Evolutionary conservation across 1,140 invertebrate genomes (phyloP).

Genomic region (Papilio machaon): DNA sequence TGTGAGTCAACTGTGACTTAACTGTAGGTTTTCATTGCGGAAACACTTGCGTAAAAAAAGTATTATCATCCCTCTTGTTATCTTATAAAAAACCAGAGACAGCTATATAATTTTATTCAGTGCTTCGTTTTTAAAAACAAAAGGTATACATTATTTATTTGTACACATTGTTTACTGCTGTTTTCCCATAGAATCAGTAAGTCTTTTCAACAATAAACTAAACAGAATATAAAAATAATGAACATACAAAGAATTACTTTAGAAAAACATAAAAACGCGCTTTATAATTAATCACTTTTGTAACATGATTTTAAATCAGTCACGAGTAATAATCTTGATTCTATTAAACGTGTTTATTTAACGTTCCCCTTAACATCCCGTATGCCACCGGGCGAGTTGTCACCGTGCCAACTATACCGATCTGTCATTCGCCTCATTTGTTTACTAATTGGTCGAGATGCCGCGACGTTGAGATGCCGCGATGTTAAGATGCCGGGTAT

Average conservation of each 20-base stretch:
- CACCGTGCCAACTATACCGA: conserved; percentile 70
- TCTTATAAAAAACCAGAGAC: too few species aligned
- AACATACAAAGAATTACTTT: background rate
- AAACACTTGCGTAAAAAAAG: too few species aligned
- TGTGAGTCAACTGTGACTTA: background rate
- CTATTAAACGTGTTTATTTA: conserved; percentile 37
- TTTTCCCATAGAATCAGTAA: too few species aligned
- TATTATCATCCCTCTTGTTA: too few species aligned
- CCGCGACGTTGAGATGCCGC: conserved; percentile 55
- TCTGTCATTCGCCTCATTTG: conserved; percentile 78
- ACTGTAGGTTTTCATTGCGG: too few species aligned
- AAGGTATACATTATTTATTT: too few species aligned
- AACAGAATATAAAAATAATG: background rate
- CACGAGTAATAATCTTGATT: conserved; percentile 30
- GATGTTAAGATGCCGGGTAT: conserved; percentile 53
- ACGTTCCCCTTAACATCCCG: conserved; percentile 50
- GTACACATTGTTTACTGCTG: too few species aligned
- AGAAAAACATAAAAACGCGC: background rate
- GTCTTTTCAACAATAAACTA: background rate
- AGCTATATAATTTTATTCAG: too few species aligned
- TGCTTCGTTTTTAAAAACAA: too few species aligned
- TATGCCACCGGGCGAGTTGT: conserved; percentile 52
- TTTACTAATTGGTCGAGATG: conserved; percentile 74
- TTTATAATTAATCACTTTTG: background rate
- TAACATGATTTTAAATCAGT: conserved; percentile 23